Base-by-base conservation (phyloP, 2,113 vertebrate genomes). In the Bombycilla garrulus region DNA sequence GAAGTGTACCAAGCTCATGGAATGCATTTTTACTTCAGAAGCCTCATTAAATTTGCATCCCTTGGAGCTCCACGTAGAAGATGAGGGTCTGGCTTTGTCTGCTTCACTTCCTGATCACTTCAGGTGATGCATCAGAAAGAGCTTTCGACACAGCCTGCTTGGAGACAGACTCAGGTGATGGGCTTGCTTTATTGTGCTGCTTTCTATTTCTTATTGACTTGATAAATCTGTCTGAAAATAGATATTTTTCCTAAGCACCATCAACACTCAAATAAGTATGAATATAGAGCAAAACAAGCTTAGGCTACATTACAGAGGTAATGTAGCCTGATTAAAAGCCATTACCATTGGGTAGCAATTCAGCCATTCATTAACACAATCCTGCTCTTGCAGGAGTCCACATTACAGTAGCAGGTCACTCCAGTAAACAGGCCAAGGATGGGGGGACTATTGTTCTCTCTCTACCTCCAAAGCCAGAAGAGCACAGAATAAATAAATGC, bases 11-110 rank as follows among this genome's bases (percentile, higher is more conserved):
- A 40, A 76, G 78, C 73, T 60, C 15, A 26, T 38, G 19, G 29
- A 87, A 90, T 33, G 79, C 60, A 47, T 11, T 78, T 86, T 88
- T 71, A 54, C 48, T 78, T 73, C 47, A 81, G 91, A 17, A 88
- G 40, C 61, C 84, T 95, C 91, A 72, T 93, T 93, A 91, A 89
- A 93, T 93, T 84, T 91, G 73, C 84, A 82, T 93, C 93, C 48
- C 61, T 70, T 69, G 73, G 81, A 89, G 91, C 61, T 54, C 44
- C 48, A 60, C 48, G 72, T 85, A 45, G 76, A 78, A 81, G 57
- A 36, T 54, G 33, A 92, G 81, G 92, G 69, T 57, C 77, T 92
- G 77, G 69, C 72, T 92, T 81, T 91, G 80, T 73, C 86, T 93
- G 83, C 69, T 60, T 40, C 57, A 67, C 77, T 91, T 86, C 44